A percentile compares a stretch with the other conserved stretches of the same genome.
phyloP scores from a whole-genome alignment of 1,140 invertebrate species.

The Drosophila auraria region DNA sequence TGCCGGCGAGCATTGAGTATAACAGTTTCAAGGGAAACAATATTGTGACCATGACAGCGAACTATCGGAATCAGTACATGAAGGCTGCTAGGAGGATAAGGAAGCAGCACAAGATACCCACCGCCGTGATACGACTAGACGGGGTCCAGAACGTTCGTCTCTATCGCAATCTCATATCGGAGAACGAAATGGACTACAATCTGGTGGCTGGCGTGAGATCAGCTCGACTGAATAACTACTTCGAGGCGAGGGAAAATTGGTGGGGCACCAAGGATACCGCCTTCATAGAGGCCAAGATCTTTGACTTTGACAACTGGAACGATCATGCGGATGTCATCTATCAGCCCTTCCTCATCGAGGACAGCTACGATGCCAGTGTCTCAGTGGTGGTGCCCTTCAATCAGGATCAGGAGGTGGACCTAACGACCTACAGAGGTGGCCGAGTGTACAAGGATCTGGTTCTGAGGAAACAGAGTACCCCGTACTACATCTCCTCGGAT shows the following conservation, averaged over 20 bases:
- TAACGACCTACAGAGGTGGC: conserved; percentile 91
- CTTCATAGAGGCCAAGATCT: conserved; percentile 94
- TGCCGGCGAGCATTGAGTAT: conserved; percentile 91
- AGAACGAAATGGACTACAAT: conserved; percentile 96
- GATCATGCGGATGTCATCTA: conserved; percentile 97
- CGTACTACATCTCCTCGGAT: conserved; percentile 95
- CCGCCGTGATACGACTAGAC: conserved; percentile 95
- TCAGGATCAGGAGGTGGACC: conserved; percentile 57
- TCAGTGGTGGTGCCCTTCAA: conserved; percentile 88
- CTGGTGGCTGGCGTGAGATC: conserved; percentile 96
- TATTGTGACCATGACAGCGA: conserved; percentile 72
- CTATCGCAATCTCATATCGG: conserved; percentile 94
- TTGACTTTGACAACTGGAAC: conserved; percentile 99
- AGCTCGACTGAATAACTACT: conserved; percentile 93
- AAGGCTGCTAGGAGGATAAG: conserved; percentile 48
- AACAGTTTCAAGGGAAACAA: conserved; percentile 93
- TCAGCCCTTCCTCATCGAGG: conserved; percentile 93
- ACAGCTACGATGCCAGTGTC: conserved; percentile 91
- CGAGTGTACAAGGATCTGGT: conserved; percentile 91
- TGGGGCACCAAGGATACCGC: conserved; percentile 93
- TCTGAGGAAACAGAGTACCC: conserved; percentile 88
- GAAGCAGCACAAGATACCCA: conserved; percentile 86
- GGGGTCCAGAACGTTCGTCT: conserved; percentile 97
- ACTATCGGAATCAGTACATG: conserved; percentile 60
- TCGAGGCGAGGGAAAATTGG: conserved; percentile 98